Percentiles rank a stretch among this genome's conserved stretches.
Conservation (phyloP, 2,797 vertebrate species). For the Enteromius anoplus region DNA sequence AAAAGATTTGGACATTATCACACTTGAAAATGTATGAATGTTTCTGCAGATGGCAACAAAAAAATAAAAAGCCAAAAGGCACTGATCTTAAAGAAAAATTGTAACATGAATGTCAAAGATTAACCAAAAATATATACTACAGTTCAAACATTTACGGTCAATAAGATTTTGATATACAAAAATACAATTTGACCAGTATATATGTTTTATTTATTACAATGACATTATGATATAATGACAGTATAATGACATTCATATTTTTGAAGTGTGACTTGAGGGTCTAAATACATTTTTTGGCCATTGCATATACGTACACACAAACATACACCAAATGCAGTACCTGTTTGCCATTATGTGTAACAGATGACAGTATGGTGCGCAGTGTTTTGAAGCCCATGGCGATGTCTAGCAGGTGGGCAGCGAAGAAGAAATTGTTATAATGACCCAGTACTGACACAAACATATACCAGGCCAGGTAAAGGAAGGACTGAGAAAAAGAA, state of each 20-base stretch:
- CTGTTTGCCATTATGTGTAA: slow-evolving; percentile 83
- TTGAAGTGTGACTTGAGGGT: not conserved
- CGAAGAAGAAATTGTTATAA: slow-evolving; percentile 82
- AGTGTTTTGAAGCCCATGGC: slow-evolving; percentile 82
- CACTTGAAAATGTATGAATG: slow-evolving; percentile 27
- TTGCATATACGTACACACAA: slow-evolving; percentile 22
- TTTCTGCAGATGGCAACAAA: not conserved
- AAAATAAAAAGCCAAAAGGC: not conserved
- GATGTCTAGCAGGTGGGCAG: slow-evolving; percentile 79
- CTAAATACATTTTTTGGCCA: not conserved
- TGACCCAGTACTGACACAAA: slow-evolving; percentile 76
- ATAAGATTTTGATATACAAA: not conserved
- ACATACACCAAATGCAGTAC: slow-evolving; percentile 48
- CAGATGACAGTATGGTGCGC: slow-evolving; percentile 79
- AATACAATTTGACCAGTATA: not conserved
- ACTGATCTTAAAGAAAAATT: not conserved
- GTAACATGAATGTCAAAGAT: not conserved
- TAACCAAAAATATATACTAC: not conserved
- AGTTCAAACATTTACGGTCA: not conserved
- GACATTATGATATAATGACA: not conserved
- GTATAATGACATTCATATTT: slow-evolving; percentile 8
- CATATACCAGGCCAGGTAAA: slow-evolving; percentile 80
- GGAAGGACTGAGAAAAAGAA: slow-evolving; percentile 70
- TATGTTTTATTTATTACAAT: not conserved
- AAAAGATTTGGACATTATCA: slow-evolving; percentile 21